These are phyloP conservation scores for Melipona bicolor DNA, from an alignment of 2,888 invertebrate genomes.

Conservation along the genomic window DNA sequence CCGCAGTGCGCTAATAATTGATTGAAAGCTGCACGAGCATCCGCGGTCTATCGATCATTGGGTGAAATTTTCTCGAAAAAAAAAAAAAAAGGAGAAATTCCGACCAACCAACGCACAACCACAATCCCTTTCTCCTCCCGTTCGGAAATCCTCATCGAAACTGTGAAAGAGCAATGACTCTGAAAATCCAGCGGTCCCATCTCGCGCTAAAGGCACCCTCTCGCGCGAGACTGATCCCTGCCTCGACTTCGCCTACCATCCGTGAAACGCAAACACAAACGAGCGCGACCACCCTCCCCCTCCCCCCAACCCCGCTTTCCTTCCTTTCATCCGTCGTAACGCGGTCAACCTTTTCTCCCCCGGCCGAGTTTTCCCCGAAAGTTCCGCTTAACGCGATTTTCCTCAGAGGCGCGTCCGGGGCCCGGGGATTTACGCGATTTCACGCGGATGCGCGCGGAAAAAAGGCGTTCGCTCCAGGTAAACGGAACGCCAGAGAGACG, in stretches of 20 bases:
- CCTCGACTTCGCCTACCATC: background rate
- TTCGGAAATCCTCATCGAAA: background rate
- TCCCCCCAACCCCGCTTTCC: background rate
- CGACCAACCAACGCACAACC: background rate
- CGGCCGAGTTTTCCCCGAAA: constrained; percentile 40
- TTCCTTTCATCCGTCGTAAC: background rate
- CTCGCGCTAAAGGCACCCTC: background rate
- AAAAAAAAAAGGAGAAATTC: too few relatives aligned
- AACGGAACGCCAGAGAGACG: constrained; percentile 22
- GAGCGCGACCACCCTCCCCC: too few relatives aligned
- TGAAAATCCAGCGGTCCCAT: background rate
- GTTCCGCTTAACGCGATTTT: constrained; percentile 70
- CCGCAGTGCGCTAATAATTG: background rate
- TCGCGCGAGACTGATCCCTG: constrained; percentile 23
- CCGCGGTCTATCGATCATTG: too few relatives aligned
- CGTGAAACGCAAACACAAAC: constrained; percentile 11
- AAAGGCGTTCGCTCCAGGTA: constrained; percentile 58
- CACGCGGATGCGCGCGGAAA: constrained; percentile 63
- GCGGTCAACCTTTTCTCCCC: constrained; percentile 1
- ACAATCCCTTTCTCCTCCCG: background rate
- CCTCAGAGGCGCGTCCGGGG: constrained; percentile 25
- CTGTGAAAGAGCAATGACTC: background rate
- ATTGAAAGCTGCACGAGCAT: background rate
- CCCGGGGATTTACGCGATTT: constrained; percentile 56
- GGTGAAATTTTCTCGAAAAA: background rate